These are phyloP conservation scores for Tachycineta bicolor DNA, from an alignment of 2,113 vertebrate genomes.

Conservation along the genomic window DNA sequence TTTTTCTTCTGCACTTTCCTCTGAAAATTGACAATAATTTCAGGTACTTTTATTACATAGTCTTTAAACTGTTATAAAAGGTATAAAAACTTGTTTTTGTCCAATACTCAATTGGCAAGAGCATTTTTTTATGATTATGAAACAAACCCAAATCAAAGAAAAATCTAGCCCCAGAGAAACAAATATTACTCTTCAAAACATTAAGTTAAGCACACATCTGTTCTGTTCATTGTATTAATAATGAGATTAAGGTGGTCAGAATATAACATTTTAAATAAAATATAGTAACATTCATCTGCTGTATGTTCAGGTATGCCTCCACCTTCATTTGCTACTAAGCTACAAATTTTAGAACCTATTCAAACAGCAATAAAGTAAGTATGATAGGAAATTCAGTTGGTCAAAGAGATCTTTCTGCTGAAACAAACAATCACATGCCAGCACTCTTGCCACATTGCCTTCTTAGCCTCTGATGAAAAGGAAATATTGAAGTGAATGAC, in stretches of 20 bases:
- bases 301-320: not conserved
- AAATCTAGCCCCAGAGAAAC: not conserved
- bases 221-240: not conserved
- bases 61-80: not conserved
- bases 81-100: not conserved
- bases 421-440: not conserved
- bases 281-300: not conserved
- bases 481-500: not conserved
- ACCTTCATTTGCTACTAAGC: not conserved
- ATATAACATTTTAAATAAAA: slow-evolving; percentile 12
- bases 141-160: not conserved
- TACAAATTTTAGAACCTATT: not conserved
- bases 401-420: not conserved
- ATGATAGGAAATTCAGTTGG: not conserved
- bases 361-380: not conserved
- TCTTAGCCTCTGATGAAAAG: not conserved
- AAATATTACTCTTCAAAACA: not conserved
- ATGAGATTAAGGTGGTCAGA: not conserved
- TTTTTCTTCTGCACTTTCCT: not conserved
- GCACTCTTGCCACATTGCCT: not conserved
- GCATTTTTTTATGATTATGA: not conserved
- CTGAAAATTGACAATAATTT: not conserved
- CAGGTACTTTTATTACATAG: not conserved
- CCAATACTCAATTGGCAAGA: not conserved
- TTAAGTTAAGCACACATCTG: not conserved